phyloP scores from a whole-genome alignment of 2,113 vertebrate species.

The Poeciliopsis turrubarensis region DNA sequence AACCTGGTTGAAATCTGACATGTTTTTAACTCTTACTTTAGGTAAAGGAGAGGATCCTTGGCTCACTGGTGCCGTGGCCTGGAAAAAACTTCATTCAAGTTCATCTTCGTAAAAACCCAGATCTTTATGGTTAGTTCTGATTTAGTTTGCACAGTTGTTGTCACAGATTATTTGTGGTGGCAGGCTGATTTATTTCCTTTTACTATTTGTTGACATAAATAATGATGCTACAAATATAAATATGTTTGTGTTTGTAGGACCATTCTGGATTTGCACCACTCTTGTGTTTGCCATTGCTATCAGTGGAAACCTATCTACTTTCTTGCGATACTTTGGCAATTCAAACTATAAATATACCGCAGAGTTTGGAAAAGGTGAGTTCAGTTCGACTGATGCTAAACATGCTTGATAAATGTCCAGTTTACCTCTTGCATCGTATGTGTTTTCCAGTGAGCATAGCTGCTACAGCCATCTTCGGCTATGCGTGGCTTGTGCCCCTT shows the following conservation, averaged over 20 bases:
- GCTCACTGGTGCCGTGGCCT: constrained; percentile 90
- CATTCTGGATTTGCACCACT: constrained; percentile 98
- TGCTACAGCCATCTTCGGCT: constrained; percentile 91
- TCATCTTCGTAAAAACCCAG: constrained; percentile 91
- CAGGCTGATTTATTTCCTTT: background rate
- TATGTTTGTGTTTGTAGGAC: constrained; percentile 80
- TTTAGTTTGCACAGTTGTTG: background rate
- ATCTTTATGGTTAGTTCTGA: constrained; percentile 89
- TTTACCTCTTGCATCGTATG: background rate
- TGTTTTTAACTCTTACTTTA: constrained; percentile 56
- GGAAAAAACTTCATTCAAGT: constrained; percentile 93
- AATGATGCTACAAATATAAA: background rate
- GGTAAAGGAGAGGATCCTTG: constrained; percentile 94
- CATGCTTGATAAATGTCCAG: background rate
- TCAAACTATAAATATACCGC: constrained; percentile 88
- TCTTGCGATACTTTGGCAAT: constrained; percentile 83
- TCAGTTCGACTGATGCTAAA: background rate
- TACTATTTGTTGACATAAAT: background rate
- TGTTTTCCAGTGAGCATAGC: constrained; percentile 90
- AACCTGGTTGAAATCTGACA: background rate
- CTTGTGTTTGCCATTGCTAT: constrained; percentile 94
- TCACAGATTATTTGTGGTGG: background rate
- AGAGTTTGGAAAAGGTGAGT: constrained; percentile 92
- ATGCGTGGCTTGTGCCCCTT: constrained; percentile 93
- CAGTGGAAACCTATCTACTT: constrained; percentile 95